Percentiles rank a stretch among this genome's conserved stretches.
These are phyloP conservation scores for Melanotaenia pygmaea DNA, from an alignment of 2,797 vertebrate species.

Conservation along the genomic window DNA sequence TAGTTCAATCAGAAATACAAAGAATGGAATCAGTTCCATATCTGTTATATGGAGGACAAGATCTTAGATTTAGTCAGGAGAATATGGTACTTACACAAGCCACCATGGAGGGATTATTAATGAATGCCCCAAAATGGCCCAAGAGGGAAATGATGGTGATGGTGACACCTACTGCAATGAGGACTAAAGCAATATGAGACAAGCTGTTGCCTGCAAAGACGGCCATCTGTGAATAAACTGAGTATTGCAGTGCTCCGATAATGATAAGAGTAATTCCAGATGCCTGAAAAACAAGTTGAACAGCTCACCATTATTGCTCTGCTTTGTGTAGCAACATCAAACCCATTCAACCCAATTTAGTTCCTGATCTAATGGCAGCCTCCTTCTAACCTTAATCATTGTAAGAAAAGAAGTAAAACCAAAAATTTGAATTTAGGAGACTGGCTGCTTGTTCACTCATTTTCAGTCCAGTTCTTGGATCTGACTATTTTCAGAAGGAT, in stretches of 20 bases:
- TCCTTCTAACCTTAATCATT: not conserved
- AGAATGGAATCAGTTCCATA: not conserved
- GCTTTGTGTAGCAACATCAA: not conserved
- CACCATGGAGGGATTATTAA: conserved; percentile 28
- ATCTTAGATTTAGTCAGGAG: not conserved
- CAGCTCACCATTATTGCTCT: not conserved
- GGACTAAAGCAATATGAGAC: conserved; percentile 41
- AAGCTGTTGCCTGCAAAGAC: conserved; percentile 33
- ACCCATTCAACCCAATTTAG: not conserved
- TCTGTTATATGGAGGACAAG: not conserved
- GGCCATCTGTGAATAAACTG: conserved; percentile 22
- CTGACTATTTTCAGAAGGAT: not conserved
- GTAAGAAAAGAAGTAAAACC: not conserved
- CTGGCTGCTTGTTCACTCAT: not conserved
- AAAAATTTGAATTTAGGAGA: not conserved
- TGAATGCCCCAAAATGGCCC: conserved; percentile 44
- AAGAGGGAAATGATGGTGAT: conserved; percentile 40
- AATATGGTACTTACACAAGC: conserved; percentile 45
- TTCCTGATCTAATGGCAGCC: not conserved
- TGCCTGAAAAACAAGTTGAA: conserved; percentile 44
- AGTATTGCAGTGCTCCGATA: conserved; percentile 37
- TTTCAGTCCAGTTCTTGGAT: not conserved
- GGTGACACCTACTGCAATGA: conserved; percentile 47
- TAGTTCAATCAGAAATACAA: conserved; percentile 21
- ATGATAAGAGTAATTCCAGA: conserved; percentile 56